A percentile compares a stretch with the other conserved stretches of the same genome.
These are phyloP conservation scores for Ichneumon xanthorius DNA, from an alignment of 2,888 invertebrate genomes.

Conservation along the genomic window DNA sequence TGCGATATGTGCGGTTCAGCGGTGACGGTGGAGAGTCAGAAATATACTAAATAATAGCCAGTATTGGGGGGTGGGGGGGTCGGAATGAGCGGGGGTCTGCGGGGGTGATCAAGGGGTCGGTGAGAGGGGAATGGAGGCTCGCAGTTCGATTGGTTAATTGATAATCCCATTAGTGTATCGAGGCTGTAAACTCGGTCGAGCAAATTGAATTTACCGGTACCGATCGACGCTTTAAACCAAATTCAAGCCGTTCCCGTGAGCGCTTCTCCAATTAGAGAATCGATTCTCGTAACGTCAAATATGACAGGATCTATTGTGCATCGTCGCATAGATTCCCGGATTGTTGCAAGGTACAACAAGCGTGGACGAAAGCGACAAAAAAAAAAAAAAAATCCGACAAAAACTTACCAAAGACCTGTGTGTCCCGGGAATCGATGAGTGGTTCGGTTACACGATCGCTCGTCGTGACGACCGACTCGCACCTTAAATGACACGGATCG, in stretches of 20 bases:
- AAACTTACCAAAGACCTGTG: conserved; percentile 80
- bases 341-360: neutral
- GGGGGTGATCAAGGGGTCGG: conserved; percentile 16
- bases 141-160: conserved; percentile 68
- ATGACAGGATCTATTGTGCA: conserved; percentile 34
- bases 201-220: conserved; percentile 69
- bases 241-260: conserved; percentile 66
- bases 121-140: conserved; percentile 26
- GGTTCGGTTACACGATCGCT: conserved; percentile 71
- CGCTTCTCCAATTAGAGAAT: conserved; percentile 64
- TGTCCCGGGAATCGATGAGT: conserved; percentile 74
- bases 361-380: neutral
- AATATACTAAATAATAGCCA: conserved; percentile 21
- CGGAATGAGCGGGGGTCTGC: conserved; percentile 25
- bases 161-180: conserved; percentile 71
- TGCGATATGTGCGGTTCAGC: neutral
- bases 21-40: neutral
- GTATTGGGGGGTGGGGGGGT: conserved; percentile 11
- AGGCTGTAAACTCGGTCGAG: conserved; percentile 68
- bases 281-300: conserved; percentile 61
- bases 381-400: neutral
- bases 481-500: conserved; percentile 73
- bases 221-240: conserved; percentile 69
- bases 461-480: conserved; percentile 78
- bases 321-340: neutral